phyloP scores from a whole-genome alignment of 2,797 vertebrate species.

The Protosalanx chinensis region DNA sequence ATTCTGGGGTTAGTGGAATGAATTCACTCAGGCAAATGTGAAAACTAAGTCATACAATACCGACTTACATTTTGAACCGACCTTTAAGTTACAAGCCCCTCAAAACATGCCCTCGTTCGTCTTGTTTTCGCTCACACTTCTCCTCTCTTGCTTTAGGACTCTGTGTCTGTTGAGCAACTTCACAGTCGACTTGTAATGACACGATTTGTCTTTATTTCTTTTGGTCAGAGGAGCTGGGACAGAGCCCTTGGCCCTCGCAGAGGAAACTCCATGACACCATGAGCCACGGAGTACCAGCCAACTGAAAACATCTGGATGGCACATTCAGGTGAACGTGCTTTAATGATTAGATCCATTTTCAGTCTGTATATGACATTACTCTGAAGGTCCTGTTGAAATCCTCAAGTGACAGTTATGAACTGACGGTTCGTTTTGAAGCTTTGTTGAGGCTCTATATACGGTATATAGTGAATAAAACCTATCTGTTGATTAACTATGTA shows the following conservation, averaged over 20 bases:
- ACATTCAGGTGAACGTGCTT: background rate
- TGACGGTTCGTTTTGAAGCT: background rate
- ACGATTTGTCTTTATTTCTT: constrained; percentile 48
- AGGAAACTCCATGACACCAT: constrained; percentile 24
- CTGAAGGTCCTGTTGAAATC: background rate
- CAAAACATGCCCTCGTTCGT: constrained; percentile 21
- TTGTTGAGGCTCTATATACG: too few relatives aligned
- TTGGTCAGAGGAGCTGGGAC: constrained; percentile 31
- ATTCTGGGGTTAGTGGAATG: constrained; percentile 24
- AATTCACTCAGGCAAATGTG: constrained; percentile 30
- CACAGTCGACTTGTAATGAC: constrained; percentile 33
- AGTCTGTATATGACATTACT: background rate
- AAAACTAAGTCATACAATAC: background rate
- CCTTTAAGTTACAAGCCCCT: constrained; percentile 11
- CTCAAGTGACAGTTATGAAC: background rate
- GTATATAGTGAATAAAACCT: too few relatives aligned
- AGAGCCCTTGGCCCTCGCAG: constrained; percentile 39
- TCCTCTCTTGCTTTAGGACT: constrained; percentile 29
- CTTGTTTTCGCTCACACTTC: constrained; percentile 40
- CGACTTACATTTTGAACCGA: background rate
- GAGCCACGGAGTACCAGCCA: constrained; percentile 12
- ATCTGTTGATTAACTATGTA: too few relatives aligned
- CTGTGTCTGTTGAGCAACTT: constrained; percentile 39
- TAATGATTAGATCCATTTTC: constrained; percentile 4
- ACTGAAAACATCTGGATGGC: constrained; percentile 9